Evolutionary conservation across 2,797 vertebrate genomes (phyloP).

Genomic region (Sebastes taczanowskii): DNA sequence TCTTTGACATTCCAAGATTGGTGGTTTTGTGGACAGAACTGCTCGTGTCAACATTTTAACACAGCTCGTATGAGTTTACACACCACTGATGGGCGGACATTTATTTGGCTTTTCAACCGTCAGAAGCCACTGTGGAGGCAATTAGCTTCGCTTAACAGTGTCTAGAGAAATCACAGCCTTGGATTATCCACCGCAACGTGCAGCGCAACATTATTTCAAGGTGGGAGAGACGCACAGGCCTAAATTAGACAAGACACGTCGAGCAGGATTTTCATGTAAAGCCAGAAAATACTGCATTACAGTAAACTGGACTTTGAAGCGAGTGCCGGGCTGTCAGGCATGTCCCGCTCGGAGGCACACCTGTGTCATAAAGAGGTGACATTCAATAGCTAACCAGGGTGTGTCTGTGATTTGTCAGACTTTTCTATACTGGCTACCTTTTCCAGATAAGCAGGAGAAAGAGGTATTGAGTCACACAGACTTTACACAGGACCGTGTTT

Average conservation of each 20-base stretch:
- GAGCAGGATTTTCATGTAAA: background rate
- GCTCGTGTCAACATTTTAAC: conserved; percentile 29
- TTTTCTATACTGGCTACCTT: background rate
- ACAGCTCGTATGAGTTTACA: conserved; percentile 36
- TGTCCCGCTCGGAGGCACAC: background rate
- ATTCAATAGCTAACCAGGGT: conserved; percentile 26
- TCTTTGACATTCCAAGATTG: conserved; percentile 39
- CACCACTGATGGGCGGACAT: conserved; percentile 30
- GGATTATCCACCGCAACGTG: conserved; percentile 12
- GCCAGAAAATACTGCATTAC: background rate
- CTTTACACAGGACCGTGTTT: background rate
- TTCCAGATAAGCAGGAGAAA: conserved; percentile 20
- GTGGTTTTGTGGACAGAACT: conserved; percentile 54
- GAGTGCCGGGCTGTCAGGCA: background rate
- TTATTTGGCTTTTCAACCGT: conserved; percentile 50
- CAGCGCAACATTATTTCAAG: conserved; percentile 14
- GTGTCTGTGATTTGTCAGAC: background rate
- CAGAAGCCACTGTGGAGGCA: conserved; percentile 31
- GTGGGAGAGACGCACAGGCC: background rate
- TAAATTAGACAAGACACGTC: conserved; percentile 25
- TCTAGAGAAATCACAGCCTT: conserved; percentile 20
- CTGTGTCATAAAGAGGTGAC: conserved; percentile 20
- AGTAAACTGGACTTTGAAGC: conserved; percentile 20
- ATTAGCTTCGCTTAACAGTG: conserved; percentile 1
- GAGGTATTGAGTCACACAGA: conserved; percentile 10